These are phyloP conservation scores for Antechinus stuartii DNA, from an alignment of 2,113 vertebrate genomes.

Conservation along the genomic window DNA sequence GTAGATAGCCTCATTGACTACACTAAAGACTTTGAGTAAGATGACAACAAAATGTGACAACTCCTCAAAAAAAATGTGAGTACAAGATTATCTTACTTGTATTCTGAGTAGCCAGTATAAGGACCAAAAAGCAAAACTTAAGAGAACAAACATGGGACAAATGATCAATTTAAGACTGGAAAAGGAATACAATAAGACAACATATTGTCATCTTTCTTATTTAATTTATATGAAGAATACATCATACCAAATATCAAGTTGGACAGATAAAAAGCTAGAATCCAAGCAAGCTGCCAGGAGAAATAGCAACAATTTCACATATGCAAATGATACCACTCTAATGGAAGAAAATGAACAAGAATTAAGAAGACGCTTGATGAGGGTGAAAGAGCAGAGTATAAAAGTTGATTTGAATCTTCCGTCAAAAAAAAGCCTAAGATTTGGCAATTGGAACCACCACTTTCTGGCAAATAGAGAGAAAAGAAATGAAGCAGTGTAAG, in stretches of 20 bases:
- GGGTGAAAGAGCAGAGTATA: neutral
- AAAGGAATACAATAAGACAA: neutral
- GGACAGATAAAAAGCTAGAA: neutral
- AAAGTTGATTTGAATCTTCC: neutral
- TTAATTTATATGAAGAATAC: neutral
- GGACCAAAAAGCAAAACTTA: neutral
- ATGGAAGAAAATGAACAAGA: neutral
- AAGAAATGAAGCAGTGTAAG: neutral
- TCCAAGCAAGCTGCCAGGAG: neutral
- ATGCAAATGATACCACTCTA: neutral
- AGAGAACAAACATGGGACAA: too few relatives aligned
- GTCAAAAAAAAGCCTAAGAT: neutral
- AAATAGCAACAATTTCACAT: neutral
- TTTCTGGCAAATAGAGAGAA: neutral
- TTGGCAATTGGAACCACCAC: neutral
- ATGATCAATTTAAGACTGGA: neutral
- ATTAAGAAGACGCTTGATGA: neutral
- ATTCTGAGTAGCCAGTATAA: neutral
- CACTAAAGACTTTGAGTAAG: neutral
- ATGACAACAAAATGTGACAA: neutral
- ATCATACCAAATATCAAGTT: neutral
- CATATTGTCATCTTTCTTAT: neutral
- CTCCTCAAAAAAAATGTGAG: neutral
- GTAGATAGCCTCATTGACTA: neutral
- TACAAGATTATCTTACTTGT: too few relatives aligned